Percentiles rank a stretch among this genome's conserved stretches.
phyloP scores from a whole-genome alignment of 2,113 vertebrate species.

The Laticauda colubrina region DNA sequence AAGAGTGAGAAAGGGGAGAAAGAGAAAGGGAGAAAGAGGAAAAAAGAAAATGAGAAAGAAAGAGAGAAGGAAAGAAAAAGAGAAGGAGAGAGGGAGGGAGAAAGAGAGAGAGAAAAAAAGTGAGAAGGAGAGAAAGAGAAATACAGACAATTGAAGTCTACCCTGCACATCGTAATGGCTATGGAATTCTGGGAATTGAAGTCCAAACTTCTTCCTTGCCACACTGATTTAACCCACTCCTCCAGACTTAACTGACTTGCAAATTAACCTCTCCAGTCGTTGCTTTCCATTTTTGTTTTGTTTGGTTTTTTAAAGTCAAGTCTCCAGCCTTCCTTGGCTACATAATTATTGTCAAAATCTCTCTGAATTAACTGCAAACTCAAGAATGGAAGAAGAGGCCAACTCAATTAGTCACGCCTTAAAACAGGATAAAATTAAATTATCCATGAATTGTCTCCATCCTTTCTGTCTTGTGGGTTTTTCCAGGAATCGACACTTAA shows the following conservation, averaged over 20 bases:
- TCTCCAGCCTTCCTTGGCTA: neutral
- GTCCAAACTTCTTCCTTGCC: neutral
- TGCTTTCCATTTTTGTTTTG: neutral
- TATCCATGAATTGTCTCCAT: neutral
- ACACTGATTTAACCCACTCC: neutral
- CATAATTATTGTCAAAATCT: neutral
- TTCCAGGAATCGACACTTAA: neutral
- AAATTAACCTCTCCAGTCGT: neutral
- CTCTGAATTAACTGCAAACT: neutral
- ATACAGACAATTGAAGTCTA: neutral
- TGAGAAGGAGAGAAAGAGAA: too few species aligned
- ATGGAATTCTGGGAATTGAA: neutral
- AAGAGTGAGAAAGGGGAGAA: too few species aligned
- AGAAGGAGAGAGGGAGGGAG: too few species aligned
- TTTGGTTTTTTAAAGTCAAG: neutral
- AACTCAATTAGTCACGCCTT: neutral
- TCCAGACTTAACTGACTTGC: neutral
- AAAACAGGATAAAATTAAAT: conserved; percentile 7
- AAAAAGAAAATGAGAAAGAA: neutral
- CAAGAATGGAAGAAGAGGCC: neutral
- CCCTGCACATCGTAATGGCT: neutral
- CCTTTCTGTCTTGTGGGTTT: neutral
- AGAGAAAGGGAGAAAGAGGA: too few species aligned
- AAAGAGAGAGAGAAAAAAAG: too few species aligned
- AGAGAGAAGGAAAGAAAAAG: too few species aligned